Percentiles rank a stretch among this genome's conserved stretches.
Conservation (phyloP, 2,888 invertebrate genomes). For the Chaetoderma sp. region DNA sequence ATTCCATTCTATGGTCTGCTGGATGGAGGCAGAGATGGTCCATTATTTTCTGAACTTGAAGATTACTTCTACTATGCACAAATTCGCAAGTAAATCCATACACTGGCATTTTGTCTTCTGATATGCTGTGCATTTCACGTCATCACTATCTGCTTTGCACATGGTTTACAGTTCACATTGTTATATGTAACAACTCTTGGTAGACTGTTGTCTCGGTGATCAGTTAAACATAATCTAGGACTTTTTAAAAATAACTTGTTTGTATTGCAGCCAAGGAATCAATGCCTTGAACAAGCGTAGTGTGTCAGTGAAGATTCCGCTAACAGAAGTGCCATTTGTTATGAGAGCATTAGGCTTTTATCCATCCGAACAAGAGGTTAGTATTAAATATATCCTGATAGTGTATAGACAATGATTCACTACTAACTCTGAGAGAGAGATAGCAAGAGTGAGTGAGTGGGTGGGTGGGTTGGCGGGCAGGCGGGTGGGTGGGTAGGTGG, state of each 20-base stretch:
- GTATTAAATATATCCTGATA: too few relatives aligned
- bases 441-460: too few relatives aligned
- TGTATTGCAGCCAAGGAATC: slow-evolving; percentile 75
- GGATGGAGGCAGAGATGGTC: slow-evolving; percentile 79
- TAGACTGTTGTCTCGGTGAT: too few relatives aligned
- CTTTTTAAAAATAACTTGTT: too few relatives aligned
- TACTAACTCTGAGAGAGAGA: not conserved
- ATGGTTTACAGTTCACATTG: too few relatives aligned
- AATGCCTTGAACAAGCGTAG: slow-evolving; percentile 76
- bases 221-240: too few relatives aligned
- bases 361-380: slow-evolving; percentile 81
- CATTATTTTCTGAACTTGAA: slow-evolving; percentile 79
- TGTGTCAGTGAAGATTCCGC: slow-evolving; percentile 75
- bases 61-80: slow-evolving; percentile 84
- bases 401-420: not conserved
- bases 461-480: too few relatives aligned
- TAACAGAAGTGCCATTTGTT: slow-evolving; percentile 79
- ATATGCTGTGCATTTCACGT: not conserved
- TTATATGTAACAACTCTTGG: too few relatives aligned
- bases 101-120: not conserved
- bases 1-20: slow-evolving; percentile 80
- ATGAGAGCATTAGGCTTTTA: slow-evolving; percentile 83
- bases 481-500: too few relatives aligned
- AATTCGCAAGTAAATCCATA: slow-evolving; percentile 73
- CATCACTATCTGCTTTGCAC: too few relatives aligned